Percentiles rank a stretch among this genome's conserved stretches.
Evolutionary conservation across 1,140 invertebrate species (phyloP).

Genomic region (Caligus rogercresseyi): DNA sequence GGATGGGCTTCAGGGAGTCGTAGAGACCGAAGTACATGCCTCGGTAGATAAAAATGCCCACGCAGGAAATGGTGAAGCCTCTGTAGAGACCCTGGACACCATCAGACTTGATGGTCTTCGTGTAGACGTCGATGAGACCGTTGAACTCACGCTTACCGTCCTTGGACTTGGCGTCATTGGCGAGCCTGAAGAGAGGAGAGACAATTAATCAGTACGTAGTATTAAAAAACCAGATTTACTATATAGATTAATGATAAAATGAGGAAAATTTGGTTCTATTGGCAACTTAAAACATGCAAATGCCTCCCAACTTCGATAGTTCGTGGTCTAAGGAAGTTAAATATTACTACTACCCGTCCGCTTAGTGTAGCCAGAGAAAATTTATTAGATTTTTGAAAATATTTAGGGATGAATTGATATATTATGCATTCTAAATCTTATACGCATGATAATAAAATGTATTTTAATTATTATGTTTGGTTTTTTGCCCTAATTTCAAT

Average conservation of each 20-base stretch:
- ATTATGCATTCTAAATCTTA: too few species aligned
- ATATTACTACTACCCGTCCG: neutral
- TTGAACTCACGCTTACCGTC: slow-evolving; percentile 59
- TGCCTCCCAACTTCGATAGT: neutral
- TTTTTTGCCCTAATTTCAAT: too few species aligned
- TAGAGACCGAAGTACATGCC: slow-evolving; percentile 89
- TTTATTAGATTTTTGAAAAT: too few species aligned
- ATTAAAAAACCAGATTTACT: neutral
- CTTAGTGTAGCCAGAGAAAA: neutral
- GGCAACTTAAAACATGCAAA: slow-evolving; percentile 10
- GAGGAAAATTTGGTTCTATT: neutral
- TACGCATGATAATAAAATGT: too few species aligned
- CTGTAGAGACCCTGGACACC: slow-evolving; percentile 69
- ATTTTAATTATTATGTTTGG: too few species aligned
- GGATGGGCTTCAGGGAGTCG: slow-evolving; percentile 71
- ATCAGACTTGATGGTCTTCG: slow-evolving; percentile 71
- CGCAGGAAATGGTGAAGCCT: slow-evolving; percentile 79
- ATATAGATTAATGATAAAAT: neutral
- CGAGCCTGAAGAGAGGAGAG: slow-evolving; percentile 38
- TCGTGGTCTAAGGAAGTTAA: neutral
- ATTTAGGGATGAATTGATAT: too few species aligned
- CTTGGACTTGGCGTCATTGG: slow-evolving; percentile 62
- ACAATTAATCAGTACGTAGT: neutral
- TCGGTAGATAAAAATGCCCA: slow-evolving; percentile 72
- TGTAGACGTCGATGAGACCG: slow-evolving; percentile 66